phyloP scores from a whole-genome alignment of 2,113 vertebrate species.

The zebrafish (Danio rerio) region DNA sequence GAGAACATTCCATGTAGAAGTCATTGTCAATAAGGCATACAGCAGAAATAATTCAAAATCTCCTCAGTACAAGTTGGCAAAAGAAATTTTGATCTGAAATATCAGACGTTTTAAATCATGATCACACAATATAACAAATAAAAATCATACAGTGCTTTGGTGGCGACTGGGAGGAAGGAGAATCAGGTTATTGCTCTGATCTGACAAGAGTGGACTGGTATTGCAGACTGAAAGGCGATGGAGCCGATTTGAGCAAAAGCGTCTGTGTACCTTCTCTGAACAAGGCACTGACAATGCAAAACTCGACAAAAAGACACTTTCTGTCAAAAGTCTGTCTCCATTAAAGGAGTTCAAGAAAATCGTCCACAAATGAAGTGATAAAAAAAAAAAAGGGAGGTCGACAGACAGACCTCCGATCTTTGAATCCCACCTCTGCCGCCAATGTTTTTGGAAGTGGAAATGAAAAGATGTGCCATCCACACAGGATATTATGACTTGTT shows the following conservation, averaged over 20 bases:
- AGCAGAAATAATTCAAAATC: slow-evolving; percentile 43
- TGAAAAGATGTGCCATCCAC: slow-evolving; percentile 7
- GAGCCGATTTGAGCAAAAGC: background rate
- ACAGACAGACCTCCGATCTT: slow-evolving; percentile 32
- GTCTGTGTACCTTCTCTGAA: slow-evolving; percentile 57
- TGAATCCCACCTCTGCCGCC: background rate
- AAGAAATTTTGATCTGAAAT: slow-evolving; percentile 16
- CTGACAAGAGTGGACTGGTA: slow-evolving; percentile 41
- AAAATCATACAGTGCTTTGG: slow-evolving; percentile 58
- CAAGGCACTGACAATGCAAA: slow-evolving; percentile 60
- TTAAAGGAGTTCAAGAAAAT: slow-evolving; percentile 56
- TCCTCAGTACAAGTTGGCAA: slow-evolving; percentile 47
- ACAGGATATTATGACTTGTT: background rate
- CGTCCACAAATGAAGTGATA: slow-evolving; percentile 49
- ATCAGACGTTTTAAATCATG: slow-evolving; percentile 5
- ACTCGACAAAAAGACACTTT: slow-evolving; percentile 46
- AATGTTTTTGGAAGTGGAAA: slow-evolving; percentile 32
- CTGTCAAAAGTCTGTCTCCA: slow-evolving; percentile 26
- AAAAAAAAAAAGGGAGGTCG: slow-evolving; percentile 33
- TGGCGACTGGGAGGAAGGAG: slow-evolving; percentile 52
- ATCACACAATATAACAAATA: slow-evolving; percentile 33
- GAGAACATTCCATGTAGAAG: slow-evolving; percentile 46
- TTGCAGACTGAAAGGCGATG: slow-evolving; percentile 52
- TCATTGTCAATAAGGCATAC: slow-evolving; percentile 47
- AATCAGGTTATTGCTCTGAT: slow-evolving; percentile 63